These are phyloP conservation scores for Panthera tigris DNA, from an alignment of 2,113 vertebrate species.

Conservation along the genomic window DNA sequence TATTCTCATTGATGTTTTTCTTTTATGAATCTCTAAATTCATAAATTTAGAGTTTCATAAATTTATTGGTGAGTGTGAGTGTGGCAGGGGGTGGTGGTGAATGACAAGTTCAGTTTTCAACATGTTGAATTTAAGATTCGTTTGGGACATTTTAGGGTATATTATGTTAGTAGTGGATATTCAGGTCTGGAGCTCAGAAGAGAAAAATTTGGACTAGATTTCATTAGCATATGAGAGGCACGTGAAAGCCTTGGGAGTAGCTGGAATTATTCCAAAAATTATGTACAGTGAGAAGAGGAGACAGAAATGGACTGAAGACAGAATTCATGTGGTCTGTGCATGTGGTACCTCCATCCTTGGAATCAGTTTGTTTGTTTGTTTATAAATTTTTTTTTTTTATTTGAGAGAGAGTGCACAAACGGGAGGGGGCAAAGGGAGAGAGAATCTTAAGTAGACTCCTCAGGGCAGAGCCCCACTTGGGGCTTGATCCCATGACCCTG, in stretches of 20 bases:
- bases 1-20: background rate
- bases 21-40: background rate
- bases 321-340: background rate
- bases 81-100: background rate
- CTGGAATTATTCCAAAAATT: background rate
- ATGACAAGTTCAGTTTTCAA: conserved; percentile 11
- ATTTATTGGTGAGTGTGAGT: background rate
- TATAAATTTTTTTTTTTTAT: no score
- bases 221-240: background rate
- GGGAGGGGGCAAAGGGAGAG: no score
- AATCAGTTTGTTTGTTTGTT: background rate
- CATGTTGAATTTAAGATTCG: background rate
- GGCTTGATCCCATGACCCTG: no score
- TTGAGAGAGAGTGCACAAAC: no score
- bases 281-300: background rate
- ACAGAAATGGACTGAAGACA: background rate
- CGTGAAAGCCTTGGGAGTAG: background rate
- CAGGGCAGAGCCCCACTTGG: no score
- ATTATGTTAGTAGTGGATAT: conserved; percentile 6
- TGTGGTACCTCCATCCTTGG: background rate
- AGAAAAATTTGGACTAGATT: background rate
- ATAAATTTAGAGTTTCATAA: background rate
- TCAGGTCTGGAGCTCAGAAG: background rate
- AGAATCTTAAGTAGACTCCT: no score
- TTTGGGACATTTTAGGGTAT: background rate